Percentiles rank a stretch among this genome's conserved stretches.
Conservation (phyloP, 1,140 invertebrate genomes). For the Pteromalus puparum region DNA sequence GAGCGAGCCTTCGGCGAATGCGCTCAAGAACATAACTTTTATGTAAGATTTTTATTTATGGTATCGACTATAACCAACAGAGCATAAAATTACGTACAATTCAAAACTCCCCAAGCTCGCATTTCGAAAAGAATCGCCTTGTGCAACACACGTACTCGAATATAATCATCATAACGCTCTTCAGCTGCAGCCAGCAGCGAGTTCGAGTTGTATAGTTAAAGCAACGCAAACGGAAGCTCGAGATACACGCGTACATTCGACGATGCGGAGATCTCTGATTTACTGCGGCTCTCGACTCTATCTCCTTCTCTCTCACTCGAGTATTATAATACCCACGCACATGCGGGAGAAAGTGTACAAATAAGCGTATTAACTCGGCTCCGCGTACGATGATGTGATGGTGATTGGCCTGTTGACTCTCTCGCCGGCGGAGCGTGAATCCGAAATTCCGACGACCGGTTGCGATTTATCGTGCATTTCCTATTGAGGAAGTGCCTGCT, state of each 20-base stretch:
- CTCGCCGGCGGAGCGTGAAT: background rate
- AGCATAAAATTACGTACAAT: no score
- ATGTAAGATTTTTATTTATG: slow-evolving; percentile 64
- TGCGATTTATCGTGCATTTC: slow-evolving; percentile 3
- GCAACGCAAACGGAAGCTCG: slow-evolving; percentile 14
- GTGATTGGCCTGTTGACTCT: background rate
- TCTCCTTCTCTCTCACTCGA: background rate
- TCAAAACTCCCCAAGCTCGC: no score
- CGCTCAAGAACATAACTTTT: slow-evolving; percentile 69
- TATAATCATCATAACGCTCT: no score
- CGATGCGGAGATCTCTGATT: background rate
- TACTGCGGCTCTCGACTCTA: background rate
- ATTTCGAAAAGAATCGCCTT: background rate
- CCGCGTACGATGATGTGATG: background rate
- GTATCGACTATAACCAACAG: no score
- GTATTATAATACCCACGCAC: background rate
- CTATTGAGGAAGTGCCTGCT: background rate
- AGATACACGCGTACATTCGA: background rate
- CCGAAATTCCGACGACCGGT: background rate
- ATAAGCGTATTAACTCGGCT: background rate
- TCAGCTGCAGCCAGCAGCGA: no score
- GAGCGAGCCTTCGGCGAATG: slow-evolving; percentile 58
- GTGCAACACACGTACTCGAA: background rate
- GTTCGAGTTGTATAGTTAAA: no score
- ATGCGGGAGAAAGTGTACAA: background rate